phyloP scores from a whole-genome alignment of 2,797 vertebrate species.

The Gymnothorax javanicus region DNA sequence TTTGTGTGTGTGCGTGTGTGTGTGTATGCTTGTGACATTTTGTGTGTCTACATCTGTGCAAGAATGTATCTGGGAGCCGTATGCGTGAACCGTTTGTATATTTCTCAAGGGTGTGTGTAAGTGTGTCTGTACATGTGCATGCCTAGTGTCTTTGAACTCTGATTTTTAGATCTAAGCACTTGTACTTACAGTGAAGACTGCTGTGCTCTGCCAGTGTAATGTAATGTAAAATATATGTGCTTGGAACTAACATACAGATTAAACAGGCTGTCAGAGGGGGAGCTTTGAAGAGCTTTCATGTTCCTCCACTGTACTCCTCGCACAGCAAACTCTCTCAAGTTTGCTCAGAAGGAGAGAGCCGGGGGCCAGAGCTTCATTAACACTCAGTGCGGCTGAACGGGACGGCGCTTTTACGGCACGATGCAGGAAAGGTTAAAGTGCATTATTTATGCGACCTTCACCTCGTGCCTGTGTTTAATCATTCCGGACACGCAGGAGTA shows the following conservation, averaged over 20 bases:
- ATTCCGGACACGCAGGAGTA: background rate
- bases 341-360: background rate
- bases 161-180: no score
- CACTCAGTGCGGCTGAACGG: background rate
- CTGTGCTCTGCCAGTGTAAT: background rate
- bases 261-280: conserved; percentile 19
- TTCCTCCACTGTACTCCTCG: background rate
- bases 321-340: background rate
- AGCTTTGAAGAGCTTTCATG: conserved; percentile 25
- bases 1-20: background rate
- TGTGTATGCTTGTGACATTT: background rate
- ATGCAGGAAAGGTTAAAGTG: background rate
- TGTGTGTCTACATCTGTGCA: no score
- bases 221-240: background rate
- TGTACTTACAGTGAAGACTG: background rate
- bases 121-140: background rate
- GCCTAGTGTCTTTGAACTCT: no score
- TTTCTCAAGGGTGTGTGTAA: background rate
- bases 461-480: background rate
- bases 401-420: background rate
- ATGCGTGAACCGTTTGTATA: no score
- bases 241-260: background rate
- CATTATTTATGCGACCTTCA: background rate
- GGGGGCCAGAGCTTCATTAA: conserved; percentile 2
- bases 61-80: no score